Conservation (phyloP, 2,797 vertebrate species). For the Karalla daura region DNA sequence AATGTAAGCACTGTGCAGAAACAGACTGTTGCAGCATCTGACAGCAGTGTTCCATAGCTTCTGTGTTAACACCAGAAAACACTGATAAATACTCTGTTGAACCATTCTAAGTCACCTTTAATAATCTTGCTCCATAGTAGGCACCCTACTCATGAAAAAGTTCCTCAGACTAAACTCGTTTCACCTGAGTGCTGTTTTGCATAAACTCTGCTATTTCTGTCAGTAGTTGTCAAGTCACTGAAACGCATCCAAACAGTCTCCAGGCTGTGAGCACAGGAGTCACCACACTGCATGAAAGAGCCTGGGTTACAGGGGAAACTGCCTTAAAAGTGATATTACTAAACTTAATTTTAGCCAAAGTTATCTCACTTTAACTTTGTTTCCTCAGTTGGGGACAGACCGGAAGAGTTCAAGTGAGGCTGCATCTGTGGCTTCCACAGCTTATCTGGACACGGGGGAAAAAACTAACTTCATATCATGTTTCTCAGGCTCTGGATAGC, state of each 20-base stretch:
- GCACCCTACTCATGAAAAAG: constrained; percentile 7
- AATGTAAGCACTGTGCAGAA: no score
- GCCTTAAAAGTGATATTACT: neutral
- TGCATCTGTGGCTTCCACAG: no score
- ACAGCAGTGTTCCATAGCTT: no score
- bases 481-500: no score
- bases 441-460: no score
- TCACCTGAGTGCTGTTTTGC: constrained; percentile 25
- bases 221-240: constrained; percentile 17
- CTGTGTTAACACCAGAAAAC: no score
- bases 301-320: neutral
- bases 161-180: constrained; percentile 36
- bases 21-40: no score
- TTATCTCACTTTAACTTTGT: neutral
- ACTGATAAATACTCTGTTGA: no score
- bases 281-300: neutral
- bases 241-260: constrained; percentile 20
- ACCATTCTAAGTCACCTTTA: neutral
- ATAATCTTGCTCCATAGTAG: neutral
- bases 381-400: neutral
- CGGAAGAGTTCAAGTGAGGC: no score
- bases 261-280: neutral
- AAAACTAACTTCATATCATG: no score
- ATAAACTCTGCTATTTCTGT: constrained; percentile 31
- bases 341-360: neutral